Conservation (phyloP, 2,113 vertebrate species). For the Mystacornis crossleyi region DNA sequence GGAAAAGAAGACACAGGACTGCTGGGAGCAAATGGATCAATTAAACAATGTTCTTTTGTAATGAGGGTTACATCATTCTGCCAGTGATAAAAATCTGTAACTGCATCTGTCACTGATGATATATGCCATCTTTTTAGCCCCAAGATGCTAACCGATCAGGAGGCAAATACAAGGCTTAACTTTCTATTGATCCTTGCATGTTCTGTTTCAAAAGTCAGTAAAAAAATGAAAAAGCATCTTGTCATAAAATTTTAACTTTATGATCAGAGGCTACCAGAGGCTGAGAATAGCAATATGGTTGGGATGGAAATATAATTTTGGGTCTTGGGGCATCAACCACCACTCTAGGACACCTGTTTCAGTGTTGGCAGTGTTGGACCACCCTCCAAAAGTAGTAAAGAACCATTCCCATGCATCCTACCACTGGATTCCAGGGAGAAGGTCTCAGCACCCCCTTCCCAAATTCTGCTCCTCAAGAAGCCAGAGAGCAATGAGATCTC, state of each 20-base stretch:
- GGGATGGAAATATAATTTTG: background rate
- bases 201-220: background rate
- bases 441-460: background rate
- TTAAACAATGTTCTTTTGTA: constrained; percentile 51
- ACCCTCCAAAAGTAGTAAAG: background rate
- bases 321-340: background rate
- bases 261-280: background rate
- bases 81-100: constrained; percentile 11
- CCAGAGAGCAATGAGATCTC: background rate
- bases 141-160: background rate
- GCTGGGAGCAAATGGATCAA: constrained; percentile 31
- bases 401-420: too few species aligned
- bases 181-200: background rate
- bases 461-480: background rate
- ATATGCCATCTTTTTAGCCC: background rate
- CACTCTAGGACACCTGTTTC: background rate
- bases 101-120: background rate
- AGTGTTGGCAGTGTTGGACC: background rate
- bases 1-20: background rate
- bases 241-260: background rate
- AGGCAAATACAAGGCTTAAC: background rate
- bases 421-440: background rate
- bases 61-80: constrained; percentile 27
- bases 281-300: background rate
- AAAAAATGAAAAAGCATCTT: background rate